Conservation (phyloP, 2,113 vertebrate genomes). For the Eulacestoma nigropectus region DNA sequence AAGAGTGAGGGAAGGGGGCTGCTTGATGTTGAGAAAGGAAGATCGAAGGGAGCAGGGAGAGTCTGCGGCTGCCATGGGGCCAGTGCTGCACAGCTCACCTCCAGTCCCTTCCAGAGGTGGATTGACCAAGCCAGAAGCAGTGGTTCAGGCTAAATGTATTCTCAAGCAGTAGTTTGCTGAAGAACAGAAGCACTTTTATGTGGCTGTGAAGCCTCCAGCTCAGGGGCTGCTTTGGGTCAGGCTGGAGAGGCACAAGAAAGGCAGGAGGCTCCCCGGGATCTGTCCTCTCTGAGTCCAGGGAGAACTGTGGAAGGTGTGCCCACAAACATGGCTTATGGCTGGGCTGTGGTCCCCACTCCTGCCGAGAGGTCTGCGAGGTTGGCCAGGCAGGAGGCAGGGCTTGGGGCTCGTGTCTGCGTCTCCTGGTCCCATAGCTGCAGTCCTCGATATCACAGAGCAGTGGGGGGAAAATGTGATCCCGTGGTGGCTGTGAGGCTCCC, state of each 20-base stretch:
- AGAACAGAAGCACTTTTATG: not conserved
- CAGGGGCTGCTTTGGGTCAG: not conserved
- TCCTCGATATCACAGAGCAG: accelerated
- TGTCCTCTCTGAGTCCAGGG: not conserved
- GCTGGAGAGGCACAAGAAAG: not conserved
- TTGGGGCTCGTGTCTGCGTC: accelerated
- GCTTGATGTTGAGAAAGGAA: not conserved
- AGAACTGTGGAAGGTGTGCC: accelerated
- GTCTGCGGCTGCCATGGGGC: accelerated
- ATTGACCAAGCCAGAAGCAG: not conserved
- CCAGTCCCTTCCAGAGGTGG: not conserved
- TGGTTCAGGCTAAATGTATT: not conserved
- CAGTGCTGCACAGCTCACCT: not conserved
- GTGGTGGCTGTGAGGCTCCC: not conserved
- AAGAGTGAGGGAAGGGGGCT: not conserved
- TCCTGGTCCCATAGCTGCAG: not conserved
- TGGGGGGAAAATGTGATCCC: not conserved
- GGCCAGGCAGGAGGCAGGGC: not conserved
- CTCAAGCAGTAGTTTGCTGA: not conserved
- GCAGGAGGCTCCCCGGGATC: not conserved
- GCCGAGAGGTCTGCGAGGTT: accelerated
- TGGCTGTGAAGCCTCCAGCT: not conserved
- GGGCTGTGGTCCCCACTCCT: not conserved
- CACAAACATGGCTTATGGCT: accelerated
- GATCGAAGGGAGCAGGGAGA: not conserved